Base-by-base conservation (phyloP, 2,113 vertebrate genomes). In the Limanda limanda region DNA sequence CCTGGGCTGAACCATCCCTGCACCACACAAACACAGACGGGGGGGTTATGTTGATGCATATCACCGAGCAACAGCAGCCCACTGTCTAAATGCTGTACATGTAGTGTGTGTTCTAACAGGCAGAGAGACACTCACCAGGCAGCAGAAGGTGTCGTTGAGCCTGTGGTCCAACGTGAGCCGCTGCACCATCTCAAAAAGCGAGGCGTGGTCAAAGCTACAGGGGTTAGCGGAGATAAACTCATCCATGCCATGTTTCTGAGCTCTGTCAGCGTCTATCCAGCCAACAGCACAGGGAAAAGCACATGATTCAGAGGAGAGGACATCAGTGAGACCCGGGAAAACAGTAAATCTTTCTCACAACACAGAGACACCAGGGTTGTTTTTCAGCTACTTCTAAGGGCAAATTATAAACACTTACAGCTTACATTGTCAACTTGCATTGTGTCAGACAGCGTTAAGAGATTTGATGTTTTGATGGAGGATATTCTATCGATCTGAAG, bases 181-280 rank as follows among this genome's bases (percentile, higher is more conserved):
- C 94, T 99, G 98, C 92, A 99, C 95, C 96, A 97, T 98, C 96
- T 98, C 96, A 95, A 99, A 99, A 94, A 99, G 97, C 89, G 96
- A 96, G 94, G 97, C 96, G 96, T 99, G 98, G 96, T 99, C 98
- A 97, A 98, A 99, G 96, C 96, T 99, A 97, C 98, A 99, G 93
- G 98, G 98, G 94, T 99, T 99, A 96, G 98, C 98, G 92, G 98
- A 99, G 97, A 99, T 99, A 97, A 99, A 99, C 96, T 99, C 98
- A 96, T 99, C 98, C 98, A 99, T 99, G 95, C 98, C 98, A 93
- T 99, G 98, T 94, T 99, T 99, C 96, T 99, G 98, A 95, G 98
- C 98, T 96, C 98, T 97, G 96, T 99, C 98, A 95, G 98, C 98
- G 91, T 99, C 98, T 99, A 96, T 97, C 96, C 94, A 85, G 96